Evolutionary conservation across 2,797 vertebrate genomes (phyloP).

Genomic region (Aplochiton taeniatus): DNA sequence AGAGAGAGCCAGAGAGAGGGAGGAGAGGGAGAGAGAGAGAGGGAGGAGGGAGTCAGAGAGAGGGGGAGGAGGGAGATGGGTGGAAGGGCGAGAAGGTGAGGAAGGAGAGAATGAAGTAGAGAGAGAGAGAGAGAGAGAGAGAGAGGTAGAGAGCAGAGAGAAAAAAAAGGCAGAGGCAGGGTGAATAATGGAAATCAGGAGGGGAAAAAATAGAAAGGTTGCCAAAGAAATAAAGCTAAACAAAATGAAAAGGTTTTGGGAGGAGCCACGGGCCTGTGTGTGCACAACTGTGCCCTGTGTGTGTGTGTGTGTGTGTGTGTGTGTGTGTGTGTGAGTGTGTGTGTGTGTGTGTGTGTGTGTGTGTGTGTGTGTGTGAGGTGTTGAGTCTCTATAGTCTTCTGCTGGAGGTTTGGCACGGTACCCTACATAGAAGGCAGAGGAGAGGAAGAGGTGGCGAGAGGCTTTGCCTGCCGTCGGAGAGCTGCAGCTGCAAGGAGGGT

Average conservation of each 20-base stretch:
- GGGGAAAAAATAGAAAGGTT: background rate
- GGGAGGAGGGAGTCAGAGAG: constrained; percentile 18
- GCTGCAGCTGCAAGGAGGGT: background rate
- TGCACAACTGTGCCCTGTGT: background rate
- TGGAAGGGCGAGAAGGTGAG: constrained; percentile 22
- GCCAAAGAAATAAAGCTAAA: background rate
- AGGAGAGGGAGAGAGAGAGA: constrained; percentile 22
- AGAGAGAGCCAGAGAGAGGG: constrained; percentile 21
- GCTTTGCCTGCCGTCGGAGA: constrained; percentile 22
- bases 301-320: background rate
- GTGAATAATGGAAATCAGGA: background rate
- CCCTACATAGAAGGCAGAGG: background rate
- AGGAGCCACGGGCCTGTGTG: background rate
- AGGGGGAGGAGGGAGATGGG: constrained; percentile 46
- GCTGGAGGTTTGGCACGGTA: background rate
- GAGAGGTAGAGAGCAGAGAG: background rate
- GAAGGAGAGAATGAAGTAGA: background rate
- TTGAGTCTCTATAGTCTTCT: background rate
- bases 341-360: background rate
- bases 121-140: background rate
- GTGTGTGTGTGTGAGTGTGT: background rate
- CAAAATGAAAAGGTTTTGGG: background rate
- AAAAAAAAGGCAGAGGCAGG: background rate
- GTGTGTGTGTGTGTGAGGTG: background rate
- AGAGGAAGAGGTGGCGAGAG: background rate